Conservation (phyloP, 2,797 vertebrate species). For the Gymnothorax javanicus region DNA sequence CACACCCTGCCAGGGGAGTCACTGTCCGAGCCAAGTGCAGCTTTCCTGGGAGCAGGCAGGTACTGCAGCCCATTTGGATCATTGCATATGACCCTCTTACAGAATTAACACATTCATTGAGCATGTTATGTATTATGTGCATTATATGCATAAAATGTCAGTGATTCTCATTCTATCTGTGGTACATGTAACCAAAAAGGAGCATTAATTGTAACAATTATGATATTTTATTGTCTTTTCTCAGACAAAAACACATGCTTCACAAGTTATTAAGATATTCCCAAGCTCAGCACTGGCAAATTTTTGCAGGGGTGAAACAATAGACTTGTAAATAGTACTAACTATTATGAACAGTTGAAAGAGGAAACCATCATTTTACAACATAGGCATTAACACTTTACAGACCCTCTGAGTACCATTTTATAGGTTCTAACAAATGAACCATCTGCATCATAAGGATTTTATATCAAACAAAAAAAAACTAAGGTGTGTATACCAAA, state of each 20-base stretch:
- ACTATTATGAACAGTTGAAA: conserved; percentile 11
- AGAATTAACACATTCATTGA: no score
- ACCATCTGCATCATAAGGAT: conserved; percentile 6
- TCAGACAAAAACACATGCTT: neutral
- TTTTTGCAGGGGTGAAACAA: neutral
- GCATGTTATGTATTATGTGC: neutral
- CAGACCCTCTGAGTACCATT: conserved; percentile 4
- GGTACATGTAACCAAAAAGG: neutral
- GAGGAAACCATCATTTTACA: conserved; percentile 1
- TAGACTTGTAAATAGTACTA: neutral
- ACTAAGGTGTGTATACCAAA: neutral
- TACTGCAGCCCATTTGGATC: neutral
- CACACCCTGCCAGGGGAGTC: conserved; percentile 12
- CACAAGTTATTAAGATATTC: conserved; percentile 20
- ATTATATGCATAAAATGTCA: neutral
- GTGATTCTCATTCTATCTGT: neutral
- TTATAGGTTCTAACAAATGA: neutral
- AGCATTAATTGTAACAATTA: neutral
- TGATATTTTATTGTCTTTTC: neutral
- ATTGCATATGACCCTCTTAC: neutral
- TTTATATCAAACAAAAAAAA: conserved; percentile 11
- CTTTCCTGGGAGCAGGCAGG: neutral
- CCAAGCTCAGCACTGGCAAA: neutral
- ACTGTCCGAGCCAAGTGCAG: neutral
- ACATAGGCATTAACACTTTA: conserved; percentile 25